Evolutionary conservation across 1,140 invertebrate species (phyloP).

Genomic region (Drosophila parabipectinata): DNA sequence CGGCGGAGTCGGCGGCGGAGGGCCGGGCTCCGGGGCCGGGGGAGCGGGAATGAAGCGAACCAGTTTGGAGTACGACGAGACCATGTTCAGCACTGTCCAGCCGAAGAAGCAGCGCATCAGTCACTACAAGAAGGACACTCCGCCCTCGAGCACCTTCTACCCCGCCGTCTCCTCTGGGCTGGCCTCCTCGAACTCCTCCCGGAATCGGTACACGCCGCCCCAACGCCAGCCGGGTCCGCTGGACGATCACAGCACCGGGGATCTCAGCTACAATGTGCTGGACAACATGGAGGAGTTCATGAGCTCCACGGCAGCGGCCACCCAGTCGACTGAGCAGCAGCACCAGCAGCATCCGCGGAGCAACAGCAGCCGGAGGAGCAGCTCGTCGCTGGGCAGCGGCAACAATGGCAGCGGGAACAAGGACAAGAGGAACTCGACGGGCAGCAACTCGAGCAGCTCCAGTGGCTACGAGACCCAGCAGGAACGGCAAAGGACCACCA

Average conservation of each 20-base stretch:
- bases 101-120: conserved; percentile 93
- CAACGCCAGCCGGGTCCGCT: conserved; percentile 59
- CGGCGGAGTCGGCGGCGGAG: conserved; percentile 55
- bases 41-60: conserved; percentile 83
- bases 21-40: conserved; percentile 81
- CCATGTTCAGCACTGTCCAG: conserved; percentile 84
- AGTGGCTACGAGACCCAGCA: conserved; percentile 68
- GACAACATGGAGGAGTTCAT: conserved; percentile 79
- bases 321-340: conserved; percentile 24
- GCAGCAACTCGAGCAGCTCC: conserved; percentile 67
- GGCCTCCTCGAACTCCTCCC: conserved; percentile 41
- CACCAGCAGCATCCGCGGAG: conserved; percentile 36
- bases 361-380: conserved; percentile 27
- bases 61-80: conserved; percentile 85
- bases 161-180: conserved; percentile 13
- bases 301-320: conserved; percentile 45
- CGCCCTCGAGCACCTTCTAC: conserved; percentile 37
- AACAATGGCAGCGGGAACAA: conserved; percentile 20
- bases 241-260: conserved; percentile 71
- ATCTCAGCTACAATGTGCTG: conserved; percentile 77
- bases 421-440: conserved; percentile 70
- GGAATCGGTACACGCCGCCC: conserved; percentile 67
- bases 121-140: conserved; percentile 87
- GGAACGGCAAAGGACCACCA: conserved; percentile 49
- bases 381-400: conserved; percentile 27